Conservation (phyloP, 2,888 invertebrate genomes). For the Lithophane semibrunnea region DNA sequence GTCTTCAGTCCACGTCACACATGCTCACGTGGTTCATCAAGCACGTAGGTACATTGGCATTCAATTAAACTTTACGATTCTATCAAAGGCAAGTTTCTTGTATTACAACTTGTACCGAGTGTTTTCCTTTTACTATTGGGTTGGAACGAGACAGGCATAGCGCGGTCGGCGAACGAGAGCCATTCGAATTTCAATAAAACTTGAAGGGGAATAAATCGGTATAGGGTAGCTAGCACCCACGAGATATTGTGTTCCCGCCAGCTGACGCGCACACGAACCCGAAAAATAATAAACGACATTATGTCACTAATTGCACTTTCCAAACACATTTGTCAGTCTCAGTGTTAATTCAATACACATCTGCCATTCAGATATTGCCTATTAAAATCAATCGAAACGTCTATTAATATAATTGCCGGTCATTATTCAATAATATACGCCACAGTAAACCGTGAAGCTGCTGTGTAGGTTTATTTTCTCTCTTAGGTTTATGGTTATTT, state of each 20-base stretch:
- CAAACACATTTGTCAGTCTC: slow-evolving; percentile 61
- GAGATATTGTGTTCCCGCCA: slow-evolving; percentile 77
- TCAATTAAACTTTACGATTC: slow-evolving; percentile 63
- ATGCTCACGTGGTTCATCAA: slow-evolving; percentile 45
- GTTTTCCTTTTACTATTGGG: slow-evolving; percentile 71
- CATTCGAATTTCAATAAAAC: slow-evolving; percentile 86
- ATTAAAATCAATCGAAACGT: slow-evolving; percentile 69
- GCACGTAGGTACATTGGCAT: slow-evolving; percentile 31
- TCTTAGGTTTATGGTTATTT: slow-evolving; percentile 31
- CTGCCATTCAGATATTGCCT: slow-evolving; percentile 67
- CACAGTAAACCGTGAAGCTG: slow-evolving; percentile 36
- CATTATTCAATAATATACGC: slow-evolving; percentile 63
- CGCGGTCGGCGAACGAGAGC: slow-evolving; percentile 68
- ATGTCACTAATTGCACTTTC: slow-evolving; percentile 66
- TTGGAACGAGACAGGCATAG: slow-evolving; percentile 61
- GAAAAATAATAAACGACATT: slow-evolving; percentile 70
- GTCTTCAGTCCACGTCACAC: slow-evolving; percentile 41
- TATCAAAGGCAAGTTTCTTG: slow-evolving; percentile 51
- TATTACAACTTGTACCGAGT: slow-evolving; percentile 60
- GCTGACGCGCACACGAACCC: slow-evolving; percentile 72
- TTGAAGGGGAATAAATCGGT: slow-evolving; percentile 84
- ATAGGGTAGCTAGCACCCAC: slow-evolving; percentile 67
- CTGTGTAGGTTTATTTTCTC: slow-evolving; percentile 30
- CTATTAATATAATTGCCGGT: slow-evolving; percentile 65
- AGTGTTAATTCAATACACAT: slow-evolving; percentile 66